Base-by-base conservation (phyloP, 2,113 vertebrate genomes). In the Aspidoscelis tigris region DNA sequence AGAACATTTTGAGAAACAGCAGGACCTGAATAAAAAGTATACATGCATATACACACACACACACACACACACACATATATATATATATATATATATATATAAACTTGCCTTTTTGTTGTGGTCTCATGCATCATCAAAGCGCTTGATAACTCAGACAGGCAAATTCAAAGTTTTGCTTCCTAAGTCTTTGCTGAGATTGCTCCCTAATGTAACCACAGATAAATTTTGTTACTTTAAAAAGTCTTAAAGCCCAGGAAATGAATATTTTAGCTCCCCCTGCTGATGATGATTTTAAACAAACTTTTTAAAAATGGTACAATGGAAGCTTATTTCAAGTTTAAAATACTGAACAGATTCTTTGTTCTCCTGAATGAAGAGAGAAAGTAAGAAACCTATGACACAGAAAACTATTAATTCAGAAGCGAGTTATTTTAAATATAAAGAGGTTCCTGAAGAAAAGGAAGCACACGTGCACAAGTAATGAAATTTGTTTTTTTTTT, bases 251-350 rank as follows among this genome's bases (percentile, higher is more conserved):
- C 33, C n/a, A 39, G 26, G 39, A 33, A 74, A 53, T 10, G 44
- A 50, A 73, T 18, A n/a, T 58, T 66, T 65, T 12, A 66, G 83
- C 77, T 55, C 83, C 83, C 77, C 74, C 83, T 85, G 61, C 43
- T 85, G 83, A 74, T 58, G 65, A 9, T 20, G 7, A 65, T 64
- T 72, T 26, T 53, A n/a, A 5, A n/a, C 24, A 76, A 11, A 2
- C 12, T 41, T 20, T 11, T 39, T 26, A 24, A n/a, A 77, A 58
- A 33, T 22, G 55, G 58, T 55, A 61, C 5, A 18, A 7, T 16
- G 12, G 44, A 77, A 83, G 26, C 21, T 39, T 33, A 33, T 74
- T 71, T 83, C 8, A 10, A 21, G 1, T 43, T 71, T 70, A 61
- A 47, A 43, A 50, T 39, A 72, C 4, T 78, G 50, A 78, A 21